phyloP scores from a whole-genome alignment of 2,888 invertebrate genomes.

The Ochropleura leucogaster region DNA sequence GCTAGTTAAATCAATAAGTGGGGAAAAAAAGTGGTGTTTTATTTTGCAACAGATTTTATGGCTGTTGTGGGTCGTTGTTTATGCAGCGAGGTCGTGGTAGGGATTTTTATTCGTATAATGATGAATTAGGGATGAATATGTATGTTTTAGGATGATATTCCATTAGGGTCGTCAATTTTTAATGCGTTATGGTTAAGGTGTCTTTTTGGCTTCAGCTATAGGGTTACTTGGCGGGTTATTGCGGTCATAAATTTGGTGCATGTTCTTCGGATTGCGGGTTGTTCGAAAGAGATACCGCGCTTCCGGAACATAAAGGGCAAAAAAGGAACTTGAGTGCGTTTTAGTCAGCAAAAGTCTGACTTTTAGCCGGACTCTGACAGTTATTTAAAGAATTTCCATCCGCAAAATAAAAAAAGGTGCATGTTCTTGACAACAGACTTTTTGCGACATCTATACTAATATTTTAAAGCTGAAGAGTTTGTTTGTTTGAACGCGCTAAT shows the following conservation, averaged over 20 bases:
- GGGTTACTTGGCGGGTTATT: not conserved
- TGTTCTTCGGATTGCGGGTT: not conserved
- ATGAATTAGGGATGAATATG: conserved; percentile 32
- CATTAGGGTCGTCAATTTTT: conserved; percentile 22
- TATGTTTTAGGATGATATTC: conserved; percentile 7
- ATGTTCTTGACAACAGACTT: not conserved
- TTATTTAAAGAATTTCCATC: too few relatives aligned
- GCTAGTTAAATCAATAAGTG: conserved; percentile 81
- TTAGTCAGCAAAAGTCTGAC: too few relatives aligned
- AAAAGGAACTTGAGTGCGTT: too few relatives aligned
- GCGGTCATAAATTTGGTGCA: not conserved
- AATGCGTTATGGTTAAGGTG: not conserved
- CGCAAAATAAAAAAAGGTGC: not conserved
- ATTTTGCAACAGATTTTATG: conserved; percentile 65
- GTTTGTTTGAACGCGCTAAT: too few relatives aligned
- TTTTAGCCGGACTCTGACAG: too few relatives aligned
- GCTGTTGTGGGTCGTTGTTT: conserved; percentile 50
- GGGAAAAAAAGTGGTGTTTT: conserved; percentile 55
- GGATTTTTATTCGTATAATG: conserved; percentile 40
- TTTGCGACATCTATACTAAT: not conserved
- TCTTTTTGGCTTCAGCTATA: not conserved
- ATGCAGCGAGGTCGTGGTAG: conserved; percentile 51
- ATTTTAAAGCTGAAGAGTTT: too few relatives aligned
- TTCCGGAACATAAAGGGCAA: too few relatives aligned
- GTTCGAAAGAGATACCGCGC: too few relatives aligned